phyloP scores from a whole-genome alignment of 2,797 vertebrate species.

The Arctocebus calabarensis region DNA sequence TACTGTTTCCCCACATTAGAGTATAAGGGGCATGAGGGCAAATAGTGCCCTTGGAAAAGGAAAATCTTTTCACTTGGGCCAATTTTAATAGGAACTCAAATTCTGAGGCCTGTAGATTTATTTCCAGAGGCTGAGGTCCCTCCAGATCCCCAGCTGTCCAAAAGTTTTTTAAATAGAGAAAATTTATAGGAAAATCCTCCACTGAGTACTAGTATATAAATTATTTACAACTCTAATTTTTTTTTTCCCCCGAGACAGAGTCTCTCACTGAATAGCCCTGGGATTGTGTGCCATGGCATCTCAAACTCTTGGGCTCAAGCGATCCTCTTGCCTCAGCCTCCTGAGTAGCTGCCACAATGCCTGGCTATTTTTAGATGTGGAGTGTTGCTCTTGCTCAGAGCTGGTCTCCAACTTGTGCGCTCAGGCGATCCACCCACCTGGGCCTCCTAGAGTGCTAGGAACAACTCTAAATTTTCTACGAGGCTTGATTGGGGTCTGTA shows the following conservation, averaged over 20 bases:
- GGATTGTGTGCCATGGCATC: too few relatives aligned
- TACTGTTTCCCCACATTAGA: not conserved
- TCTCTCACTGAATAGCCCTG: too few relatives aligned
- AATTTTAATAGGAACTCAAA: conserved; percentile 28
- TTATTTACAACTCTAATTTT: not conserved
- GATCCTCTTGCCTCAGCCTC: too few relatives aligned
- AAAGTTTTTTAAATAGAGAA: conserved; percentile 47
- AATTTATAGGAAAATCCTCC: conserved; percentile 32
- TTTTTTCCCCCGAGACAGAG: too few relatives aligned
- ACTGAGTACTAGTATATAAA: conserved; percentile 15
- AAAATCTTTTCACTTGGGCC: not conserved
- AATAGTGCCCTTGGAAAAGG: not conserved
- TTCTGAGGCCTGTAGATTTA: not conserved
- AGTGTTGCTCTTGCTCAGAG: too few relatives aligned
- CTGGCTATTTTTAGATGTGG: too few relatives aligned
- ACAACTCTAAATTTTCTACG: not conserved
- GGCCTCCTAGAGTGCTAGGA: too few relatives aligned
- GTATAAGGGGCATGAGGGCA: not conserved
- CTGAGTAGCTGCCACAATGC: too few relatives aligned
- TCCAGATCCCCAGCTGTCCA: not conserved
- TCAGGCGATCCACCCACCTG: too few relatives aligned
- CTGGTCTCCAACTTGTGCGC: too few relatives aligned
- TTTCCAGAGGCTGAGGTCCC: not conserved
- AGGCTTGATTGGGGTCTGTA: not conserved
- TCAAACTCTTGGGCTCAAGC: too few relatives aligned